Conservation (phyloP, 2,888 invertebrate species). For the Scaptomyza caliginosa region DNA sequence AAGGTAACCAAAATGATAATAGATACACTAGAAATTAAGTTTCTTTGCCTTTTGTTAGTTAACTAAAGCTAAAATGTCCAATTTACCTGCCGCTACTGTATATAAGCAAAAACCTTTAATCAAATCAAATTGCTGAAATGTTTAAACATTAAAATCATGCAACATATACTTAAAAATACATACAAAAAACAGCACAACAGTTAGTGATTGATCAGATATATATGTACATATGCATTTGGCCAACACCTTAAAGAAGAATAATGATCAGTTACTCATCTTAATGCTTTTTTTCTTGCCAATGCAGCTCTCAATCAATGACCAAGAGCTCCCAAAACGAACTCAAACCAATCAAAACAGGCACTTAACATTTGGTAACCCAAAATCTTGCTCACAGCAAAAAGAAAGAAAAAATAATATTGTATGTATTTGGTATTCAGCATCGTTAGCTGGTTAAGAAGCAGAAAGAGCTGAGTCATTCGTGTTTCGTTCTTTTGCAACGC, state of each 20-base stretch:
- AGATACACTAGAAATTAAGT: too few species aligned
- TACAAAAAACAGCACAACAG: neutral
- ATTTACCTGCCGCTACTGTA: neutral
- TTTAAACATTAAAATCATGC: neutral
- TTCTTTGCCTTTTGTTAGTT: too few species aligned
- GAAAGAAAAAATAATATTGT: slow-evolving; percentile 15
- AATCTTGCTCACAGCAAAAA: slow-evolving; percentile 21
- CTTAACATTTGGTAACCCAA: slow-evolving; percentile 67
- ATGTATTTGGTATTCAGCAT: slow-evolving; percentile 7
- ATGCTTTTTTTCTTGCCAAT: slow-evolving; percentile 16
- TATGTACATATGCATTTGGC: slow-evolving; percentile 2
- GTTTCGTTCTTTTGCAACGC: slow-evolving; percentile 36
- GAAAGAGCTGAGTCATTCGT: slow-evolving; percentile 47
- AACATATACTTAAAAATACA: neutral
- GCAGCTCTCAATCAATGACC: slow-evolving; percentile 46
- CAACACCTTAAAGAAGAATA: slow-evolving; percentile 13
- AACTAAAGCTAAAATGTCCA: too few species aligned
- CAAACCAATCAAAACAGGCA: slow-evolving; percentile 75
- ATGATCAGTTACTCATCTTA: slow-evolving; percentile 23
- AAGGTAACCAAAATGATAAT: too few species aligned
- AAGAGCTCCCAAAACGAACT: slow-evolving; percentile 23
- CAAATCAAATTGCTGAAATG: neutral
- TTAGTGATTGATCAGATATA: slow-evolving; percentile 18
- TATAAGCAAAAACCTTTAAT: neutral
- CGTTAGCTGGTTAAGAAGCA: slow-evolving; percentile 30